Base-by-base conservation (phyloP, 1,140 invertebrate species). In the Colletes gigas region DNA sequence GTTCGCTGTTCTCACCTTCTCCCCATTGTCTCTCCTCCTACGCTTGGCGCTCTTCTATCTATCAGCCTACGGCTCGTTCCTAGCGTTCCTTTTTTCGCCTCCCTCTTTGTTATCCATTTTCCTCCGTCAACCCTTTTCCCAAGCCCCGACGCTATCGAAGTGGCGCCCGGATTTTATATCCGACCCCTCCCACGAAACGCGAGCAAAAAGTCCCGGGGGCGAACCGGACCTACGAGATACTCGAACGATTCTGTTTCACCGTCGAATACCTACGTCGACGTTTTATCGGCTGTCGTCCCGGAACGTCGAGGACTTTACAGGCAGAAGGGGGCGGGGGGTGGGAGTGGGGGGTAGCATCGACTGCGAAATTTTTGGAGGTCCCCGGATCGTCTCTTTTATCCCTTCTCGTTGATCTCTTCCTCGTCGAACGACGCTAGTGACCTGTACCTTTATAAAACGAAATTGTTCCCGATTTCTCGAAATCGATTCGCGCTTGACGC, bases 131-230 rank as follows among this genome's bases (percentile, higher is more conserved):
- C 57, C 74, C 69, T 78, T 71, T 62, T 57, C 59, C 62, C 7
- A 15, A 17, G 30, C n/a, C 19, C 72, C 77, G 60, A 81, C 71
- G 54, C 60, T 59, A 68, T 81, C 82, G 62, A 66, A 75, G 77
- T 72, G 67, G 69, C 78, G 68, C 47, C 54, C 71, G 78, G 84
- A 87, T 89, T 89, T 89, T 89, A 87, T 82, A 82, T 50, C 50
- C 80, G 2, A 41, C 69, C 70, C 66, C 70, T 57, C 82, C 87
- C 87, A 86, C 82, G 83, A 68, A 60, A 82, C 75, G 60, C 78
- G 73, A 15, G 44, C 21, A 15, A 54, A 63, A 79, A 74, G 77
- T n/a, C 44, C 19, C 41, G 69, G 15, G 15, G 62, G 71, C 71
- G 81, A 71, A 81, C 69, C 66, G 81, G 79, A 82, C 71, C 59